Conservation (phyloP, 2,113 vertebrate species). For the Saguinus midas region DNA sequence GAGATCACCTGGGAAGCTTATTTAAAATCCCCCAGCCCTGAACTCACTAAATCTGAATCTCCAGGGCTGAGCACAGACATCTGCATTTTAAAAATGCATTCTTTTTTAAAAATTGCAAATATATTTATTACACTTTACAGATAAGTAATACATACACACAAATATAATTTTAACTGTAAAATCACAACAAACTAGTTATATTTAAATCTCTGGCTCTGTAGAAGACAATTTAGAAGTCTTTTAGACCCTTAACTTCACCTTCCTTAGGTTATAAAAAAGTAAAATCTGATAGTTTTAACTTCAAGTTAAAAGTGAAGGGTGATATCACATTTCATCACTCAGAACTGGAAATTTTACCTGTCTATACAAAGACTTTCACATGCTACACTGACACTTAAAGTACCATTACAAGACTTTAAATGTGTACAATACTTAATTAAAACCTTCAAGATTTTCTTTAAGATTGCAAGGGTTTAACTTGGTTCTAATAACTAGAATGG, state of each 20-base stretch:
- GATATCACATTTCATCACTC: conserved; percentile 49
- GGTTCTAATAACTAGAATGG: background rate
- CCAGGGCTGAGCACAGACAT: background rate
- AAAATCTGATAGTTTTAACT: conserved; percentile 85
- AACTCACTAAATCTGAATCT: background rate
- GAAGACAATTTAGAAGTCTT: conserved; percentile 70
- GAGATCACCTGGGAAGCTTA: background rate
- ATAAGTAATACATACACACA: conserved; percentile 82
- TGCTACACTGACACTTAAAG: conserved; percentile 41
- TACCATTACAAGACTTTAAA: conserved; percentile 61
- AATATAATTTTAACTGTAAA: conserved; percentile 85
- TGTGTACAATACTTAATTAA: background rate
- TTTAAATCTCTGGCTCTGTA: conserved; percentile 74
- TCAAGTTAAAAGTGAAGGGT: conserved; percentile 75
- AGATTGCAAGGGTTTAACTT: background rate
- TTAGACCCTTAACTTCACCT: conserved; percentile 51
- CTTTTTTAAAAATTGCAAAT: conserved; percentile 78
- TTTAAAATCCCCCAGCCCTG: background rate
- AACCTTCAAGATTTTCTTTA: background rate
- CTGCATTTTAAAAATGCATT: background rate
- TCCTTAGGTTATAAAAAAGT: conserved; percentile 85
- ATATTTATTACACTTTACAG: conserved; percentile 85
- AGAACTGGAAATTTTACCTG: conserved; percentile 24
- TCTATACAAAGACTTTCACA: conserved; percentile 44
- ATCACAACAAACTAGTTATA: conserved; percentile 70